Base-by-base conservation (phyloP, 2,113 vertebrate species). In the Seriola dumerili region DNA sequence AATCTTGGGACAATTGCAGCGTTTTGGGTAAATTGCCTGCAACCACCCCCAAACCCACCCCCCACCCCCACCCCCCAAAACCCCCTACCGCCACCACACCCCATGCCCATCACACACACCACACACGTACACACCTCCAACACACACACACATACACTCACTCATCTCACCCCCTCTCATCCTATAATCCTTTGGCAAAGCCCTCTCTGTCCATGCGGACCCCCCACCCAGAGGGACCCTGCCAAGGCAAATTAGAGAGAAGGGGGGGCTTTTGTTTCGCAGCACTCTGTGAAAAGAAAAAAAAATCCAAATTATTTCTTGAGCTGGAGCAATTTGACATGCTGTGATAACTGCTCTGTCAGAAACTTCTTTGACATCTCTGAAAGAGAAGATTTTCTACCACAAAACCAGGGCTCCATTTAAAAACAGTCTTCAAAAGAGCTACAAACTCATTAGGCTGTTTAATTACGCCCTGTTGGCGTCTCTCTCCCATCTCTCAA, bases 281-380 rank as follows among this genome's bases (percentile, higher is more conserved):
- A 85, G 92, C 92, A 91, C 91, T 95, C 92, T 93, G 85, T 69
- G 69, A 94, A 93, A 88, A 85, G 81, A 66, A 76, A 83, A 88
- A 95, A 97, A 96, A 97, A 97, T 96, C 96, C 94, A 97, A 96
- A 95, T 97, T 96, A 96, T 97, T 98, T 97, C 92, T 97, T 96
- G 96, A 95, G 94, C 95, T 95, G 96, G 95, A 97, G 97, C 97
- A 97, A 97, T 98, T 98, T 99, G 96, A 96, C 98, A 97, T 97
- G 97, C 97, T 99, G 98, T 97, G 98, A 99, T 98, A 99, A 99
- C 94, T 97, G 97, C 97, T 97, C 96, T 96, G 97, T 96, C 96
- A 98, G 96, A 98, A 99, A 97, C 92, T 96, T 95, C 97, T 99
- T 97, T 97, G 94, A 95, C 93, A 92, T 94, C 87, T 91, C 92